Percentiles rank a stretch among this genome's conserved stretches.
These are phyloP conservation scores for Oxyruncus cristatus DNA, from an alignment of 2,113 vertebrate genomes.

Conservation along the genomic window DNA sequence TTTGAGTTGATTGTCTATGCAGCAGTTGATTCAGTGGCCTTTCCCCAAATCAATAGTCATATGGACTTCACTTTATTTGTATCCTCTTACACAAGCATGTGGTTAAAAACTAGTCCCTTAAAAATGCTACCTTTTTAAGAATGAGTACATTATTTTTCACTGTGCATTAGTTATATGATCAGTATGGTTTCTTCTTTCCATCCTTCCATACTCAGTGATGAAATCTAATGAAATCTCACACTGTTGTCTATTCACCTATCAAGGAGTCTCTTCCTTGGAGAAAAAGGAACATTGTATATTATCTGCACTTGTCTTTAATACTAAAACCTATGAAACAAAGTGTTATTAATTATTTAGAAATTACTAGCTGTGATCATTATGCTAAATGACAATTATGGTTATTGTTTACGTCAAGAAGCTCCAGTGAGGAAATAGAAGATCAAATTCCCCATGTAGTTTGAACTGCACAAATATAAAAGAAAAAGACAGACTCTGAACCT, in stretches of 20 bases:
- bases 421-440: background rate
- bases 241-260: background rate
- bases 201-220: background rate
- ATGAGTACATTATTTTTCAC: background rate
- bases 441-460: background rate
- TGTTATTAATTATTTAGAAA: conserved; percentile 45
- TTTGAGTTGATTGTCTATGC: background rate
- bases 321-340: conserved; percentile 6
- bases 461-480: background rate
- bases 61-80: background rate
- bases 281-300: background rate
- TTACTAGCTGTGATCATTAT: conserved; percentile 28
- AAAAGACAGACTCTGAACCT: background rate
- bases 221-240: background rate
- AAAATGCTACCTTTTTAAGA: background rate
- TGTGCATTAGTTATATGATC: background rate
- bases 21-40: background rate
- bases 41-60: background rate
- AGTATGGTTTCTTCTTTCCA: background rate
- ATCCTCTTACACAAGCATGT: background rate
- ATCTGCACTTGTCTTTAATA: conserved; percentile 19
- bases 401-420: background rate
- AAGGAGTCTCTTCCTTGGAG: background rate
- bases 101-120: background rate
- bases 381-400: background rate